Evolutionary conservation across 2,113 vertebrate genomes (phyloP).

Genomic region (Ibidorhyncha struthersii): DNA sequence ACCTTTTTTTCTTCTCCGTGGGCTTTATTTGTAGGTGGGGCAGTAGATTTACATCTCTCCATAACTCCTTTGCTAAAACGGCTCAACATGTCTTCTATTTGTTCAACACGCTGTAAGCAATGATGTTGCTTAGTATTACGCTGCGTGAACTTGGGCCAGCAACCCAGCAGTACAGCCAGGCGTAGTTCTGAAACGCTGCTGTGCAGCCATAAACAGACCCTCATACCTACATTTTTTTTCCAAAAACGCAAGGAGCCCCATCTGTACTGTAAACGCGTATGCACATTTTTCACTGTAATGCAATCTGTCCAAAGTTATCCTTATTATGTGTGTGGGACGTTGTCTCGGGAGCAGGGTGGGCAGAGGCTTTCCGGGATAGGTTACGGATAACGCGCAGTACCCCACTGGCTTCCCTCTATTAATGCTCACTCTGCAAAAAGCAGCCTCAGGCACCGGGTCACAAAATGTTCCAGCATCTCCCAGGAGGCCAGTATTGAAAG

Average conservation of each 20-base stretch:
- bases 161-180: neutral
- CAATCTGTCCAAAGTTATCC: constrained; percentile 22
- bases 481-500: neutral
- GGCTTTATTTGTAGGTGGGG: neutral
- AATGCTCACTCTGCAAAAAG: constrained; percentile 30
- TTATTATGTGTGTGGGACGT: neutral
- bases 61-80: neutral
- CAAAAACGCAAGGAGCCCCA: neutral
- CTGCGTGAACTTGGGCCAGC: neutral
- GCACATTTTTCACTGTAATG: constrained; percentile 17
- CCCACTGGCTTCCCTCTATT: neutral
- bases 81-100: neutral
- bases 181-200: neutral
- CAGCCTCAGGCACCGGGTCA: constrained; percentile 10
- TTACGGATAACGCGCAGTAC: neutral
- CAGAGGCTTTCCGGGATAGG: neutral
- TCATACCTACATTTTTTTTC: neutral
- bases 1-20: neutral
- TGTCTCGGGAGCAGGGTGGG: neutral
- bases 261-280: neutral
- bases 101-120: neutral
- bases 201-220: neutral
- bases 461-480: constrained; percentile 24
- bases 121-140: neutral
- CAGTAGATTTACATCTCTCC: neutral